Conservation (phyloP, 2,113 vertebrate species). For the Prolemur simus region DNA sequence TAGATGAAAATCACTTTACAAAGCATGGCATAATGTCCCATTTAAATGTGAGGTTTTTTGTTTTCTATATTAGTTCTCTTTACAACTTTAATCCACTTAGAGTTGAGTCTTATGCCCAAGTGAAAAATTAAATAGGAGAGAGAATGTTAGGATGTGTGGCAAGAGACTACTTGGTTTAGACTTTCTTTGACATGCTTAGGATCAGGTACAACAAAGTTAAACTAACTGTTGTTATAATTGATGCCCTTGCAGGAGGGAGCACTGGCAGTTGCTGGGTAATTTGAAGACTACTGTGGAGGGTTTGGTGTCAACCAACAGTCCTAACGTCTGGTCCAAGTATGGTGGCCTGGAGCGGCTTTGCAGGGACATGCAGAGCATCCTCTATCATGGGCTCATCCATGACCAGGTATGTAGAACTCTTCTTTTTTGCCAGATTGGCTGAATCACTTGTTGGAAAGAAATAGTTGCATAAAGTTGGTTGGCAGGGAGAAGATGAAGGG, state of each 20-base stretch:
- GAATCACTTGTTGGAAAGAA: slow-evolving; percentile 27
- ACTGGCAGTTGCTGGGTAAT: slow-evolving; percentile 95
- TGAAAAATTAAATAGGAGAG: background rate
- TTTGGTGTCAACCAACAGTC: slow-evolving; percentile 95
- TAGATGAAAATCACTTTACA: slow-evolving; percentile 5
- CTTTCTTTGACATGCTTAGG: background rate
- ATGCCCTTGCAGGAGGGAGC: slow-evolving; percentile 90
- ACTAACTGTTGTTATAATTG: slow-evolving; percentile 22
- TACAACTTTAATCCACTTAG: background rate
- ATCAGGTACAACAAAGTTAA: background rate
- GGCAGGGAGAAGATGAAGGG: background rate
- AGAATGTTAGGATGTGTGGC: background rate
- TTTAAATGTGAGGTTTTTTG: background rate
- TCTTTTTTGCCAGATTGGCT: background rate
- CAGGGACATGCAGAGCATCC: slow-evolving; percentile 97
- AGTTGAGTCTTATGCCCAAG: background rate
- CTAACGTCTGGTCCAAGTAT: slow-evolving; percentile 98
- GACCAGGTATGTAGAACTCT: slow-evolving; percentile 89
- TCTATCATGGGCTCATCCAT: slow-evolving; percentile 93
- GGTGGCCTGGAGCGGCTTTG: slow-evolving; percentile 96
- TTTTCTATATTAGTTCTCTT: background rate
- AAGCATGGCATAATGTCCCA: background rate
- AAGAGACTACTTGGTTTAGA: background rate
- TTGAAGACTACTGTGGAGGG: slow-evolving; percentile 98
- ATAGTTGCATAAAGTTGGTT: background rate